Evolutionary conservation across 1,140 invertebrate genomes (phyloP), one percentile per base, ranked within the genome.

Genomic region (Macrocentrus cingulum): DNA sequence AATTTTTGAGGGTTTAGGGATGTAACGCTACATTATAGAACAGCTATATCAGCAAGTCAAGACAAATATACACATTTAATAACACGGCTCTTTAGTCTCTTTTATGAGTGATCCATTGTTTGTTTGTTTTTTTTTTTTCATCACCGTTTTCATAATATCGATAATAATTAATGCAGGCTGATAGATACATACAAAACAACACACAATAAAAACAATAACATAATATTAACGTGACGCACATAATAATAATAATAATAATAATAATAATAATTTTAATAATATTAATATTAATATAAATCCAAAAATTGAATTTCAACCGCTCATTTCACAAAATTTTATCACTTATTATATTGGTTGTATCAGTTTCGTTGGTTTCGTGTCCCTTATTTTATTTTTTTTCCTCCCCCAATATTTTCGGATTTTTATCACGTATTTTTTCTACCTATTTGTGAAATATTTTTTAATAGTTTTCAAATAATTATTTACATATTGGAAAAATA

Each of bases 201-300:
- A 79, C 77, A 79, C 77, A 78, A 78, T 78, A 77, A 78, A 79
- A 79, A 79, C 77, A 79, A 79, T 78, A 79, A 79, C 73, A 78
- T 78, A 78, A 78, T 79, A 77, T 76, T 77, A 79, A 79, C 74
- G 71, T 76, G 74, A 71, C 75, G 74, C 70, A 76, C 75, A 77
- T 74, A 79, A 76, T 75, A 72, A 72, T 73, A 72, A 73, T 72
- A 70, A 68, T 62, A 66, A 63, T 52, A 52, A 50, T 52, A 50
- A 51, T 48, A 57, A 57, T 51, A 52, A 55, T 55, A 64, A 64
- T 68, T 56, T 62, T 69, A 64, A 69, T 70, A 74, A n/a, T n/a
- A n/a, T n/a, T n/a, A n/a, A n/a, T n/a, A n/a, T n/a, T n/a, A n/a
- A n/a, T n/a, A n/a, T n/a, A n/a, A 74, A 64, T 65, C 68, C 73